Base-by-base conservation (phyloP, 2,113 vertebrate species). In the Tonatia bakeri region DNA sequence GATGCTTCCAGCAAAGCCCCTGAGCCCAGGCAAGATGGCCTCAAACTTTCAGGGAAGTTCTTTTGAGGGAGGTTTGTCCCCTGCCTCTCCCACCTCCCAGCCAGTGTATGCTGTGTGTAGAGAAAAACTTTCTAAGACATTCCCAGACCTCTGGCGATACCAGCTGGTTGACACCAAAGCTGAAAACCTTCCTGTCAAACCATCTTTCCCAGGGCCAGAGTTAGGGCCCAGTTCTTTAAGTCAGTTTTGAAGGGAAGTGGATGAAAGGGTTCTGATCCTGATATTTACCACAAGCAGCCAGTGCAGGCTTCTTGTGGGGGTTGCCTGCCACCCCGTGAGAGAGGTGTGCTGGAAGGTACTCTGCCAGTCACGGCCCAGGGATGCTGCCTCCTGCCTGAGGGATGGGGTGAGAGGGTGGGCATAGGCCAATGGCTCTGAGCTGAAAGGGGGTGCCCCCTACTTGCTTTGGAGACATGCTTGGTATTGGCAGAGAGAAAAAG, bases 101-200 rank as follows among this genome's bases (percentile, higher is more conserved):
- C 14, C 73, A 24, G 20, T 28, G 47, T 26, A 36, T 10, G n/a
- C 0, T 8, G 0, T 17, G 2, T 28, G 0, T 1, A 81, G 6
- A 75, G 4, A 85, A 82, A 65, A 28, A 47, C 31, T 76, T 69
- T 24, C 65, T 43, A 38, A 88, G 61, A 92, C 28, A 19, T 26
- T 43, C 15, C 33, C 45, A 83, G 47, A 14, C 20, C 59, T 72
- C 28, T 20, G 2, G 26, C 3, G 19, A 67, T 22, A n/a, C 84
- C 72, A 28, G 12, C 33, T 43, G 26, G 38, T 59, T n/a, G 4
- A 33, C 56, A 31, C n/a, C 28, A 76, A 80, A 87, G 43, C 75
- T 86, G 80, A 93, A 90, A n/a, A 17, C 5, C 8, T 40, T 84
- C 6, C 22, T 31, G 26, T 50, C 43, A 91, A 81, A 83, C 38